Conservation (phyloP, 2,797 vertebrate genomes). For the Acanthiza pusilla region DNA sequence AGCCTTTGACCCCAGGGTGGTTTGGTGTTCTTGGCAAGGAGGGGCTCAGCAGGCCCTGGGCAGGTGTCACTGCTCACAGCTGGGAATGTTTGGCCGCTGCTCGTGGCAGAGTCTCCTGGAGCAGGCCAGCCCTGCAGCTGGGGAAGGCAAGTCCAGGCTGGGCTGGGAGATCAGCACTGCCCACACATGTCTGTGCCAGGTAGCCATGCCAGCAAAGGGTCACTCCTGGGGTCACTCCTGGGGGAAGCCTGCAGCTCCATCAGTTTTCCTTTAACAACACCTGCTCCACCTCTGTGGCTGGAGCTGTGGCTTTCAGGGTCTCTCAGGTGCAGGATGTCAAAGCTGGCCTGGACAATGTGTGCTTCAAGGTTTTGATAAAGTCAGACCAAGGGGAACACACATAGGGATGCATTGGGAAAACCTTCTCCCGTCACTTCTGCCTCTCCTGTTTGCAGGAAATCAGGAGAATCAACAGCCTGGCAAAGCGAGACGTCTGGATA, state of each 20-base stretch:
- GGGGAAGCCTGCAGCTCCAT: neutral
- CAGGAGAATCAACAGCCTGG: constrained; percentile 15
- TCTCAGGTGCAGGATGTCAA: neutral
- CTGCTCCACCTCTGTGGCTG: neutral
- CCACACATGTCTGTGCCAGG: neutral
- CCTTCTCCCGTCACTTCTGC: neutral
- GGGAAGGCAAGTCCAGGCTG: neutral
- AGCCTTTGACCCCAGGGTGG: neutral
- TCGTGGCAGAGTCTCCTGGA: neutral
- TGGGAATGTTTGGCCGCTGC: neutral
- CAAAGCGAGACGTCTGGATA: constrained; percentile 30
- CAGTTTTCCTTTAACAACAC: neutral
- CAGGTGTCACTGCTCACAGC: neutral
- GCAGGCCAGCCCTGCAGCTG: neutral
- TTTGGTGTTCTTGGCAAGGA: neutral
- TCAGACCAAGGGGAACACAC: neutral
- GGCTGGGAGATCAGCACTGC: neutral
- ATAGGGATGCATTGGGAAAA: too few species aligned
- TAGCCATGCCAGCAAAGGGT: neutral
- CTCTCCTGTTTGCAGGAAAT: constrained; percentile 52
- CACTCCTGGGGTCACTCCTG: neutral
- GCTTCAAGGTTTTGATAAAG: neutral
- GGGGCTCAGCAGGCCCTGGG: neutral
- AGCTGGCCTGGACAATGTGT: rapidly evolving
- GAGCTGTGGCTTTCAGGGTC: neutral